Conservation (phyloP, 2,888 invertebrate species). For the Invenusta paracnida region DNA sequence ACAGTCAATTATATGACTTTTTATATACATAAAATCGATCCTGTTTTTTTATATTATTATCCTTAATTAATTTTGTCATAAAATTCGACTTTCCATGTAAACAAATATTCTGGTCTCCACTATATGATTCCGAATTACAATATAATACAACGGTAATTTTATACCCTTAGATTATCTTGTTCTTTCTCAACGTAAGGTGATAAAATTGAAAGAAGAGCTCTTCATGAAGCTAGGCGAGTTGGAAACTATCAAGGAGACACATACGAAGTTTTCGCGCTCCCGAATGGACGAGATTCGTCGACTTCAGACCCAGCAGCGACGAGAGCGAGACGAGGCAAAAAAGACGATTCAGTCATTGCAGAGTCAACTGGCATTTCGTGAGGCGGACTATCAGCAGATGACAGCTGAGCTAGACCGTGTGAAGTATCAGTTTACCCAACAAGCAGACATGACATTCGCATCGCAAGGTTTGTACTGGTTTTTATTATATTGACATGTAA, state of each 20-base stretch:
- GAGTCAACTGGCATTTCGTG: background rate
- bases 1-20: no score
- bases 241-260: background rate
- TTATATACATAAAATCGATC: no score
- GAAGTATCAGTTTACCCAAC: background rate
- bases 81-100: no score
- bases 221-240: conserved; percentile 1
- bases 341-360: background rate
- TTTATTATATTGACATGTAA: no score
- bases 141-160: no score
- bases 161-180: no score
- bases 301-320: background rate
- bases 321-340: background rate
- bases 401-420: background rate
- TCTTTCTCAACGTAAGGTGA: no score
- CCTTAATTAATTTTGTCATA: no score
- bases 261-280: background rate
- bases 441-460: no score
- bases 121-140: background rate
- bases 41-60: no score
- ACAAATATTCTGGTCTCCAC: background rate
- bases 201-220: background rate
- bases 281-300: background rate
- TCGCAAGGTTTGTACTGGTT: no score
- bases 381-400: background rate